Evolutionary conservation across 53 echinoderm and acorn worm species (phyloP), one percentile per base, ranked within the genome.

Genomic region (Astropecten irregularis): DNA sequence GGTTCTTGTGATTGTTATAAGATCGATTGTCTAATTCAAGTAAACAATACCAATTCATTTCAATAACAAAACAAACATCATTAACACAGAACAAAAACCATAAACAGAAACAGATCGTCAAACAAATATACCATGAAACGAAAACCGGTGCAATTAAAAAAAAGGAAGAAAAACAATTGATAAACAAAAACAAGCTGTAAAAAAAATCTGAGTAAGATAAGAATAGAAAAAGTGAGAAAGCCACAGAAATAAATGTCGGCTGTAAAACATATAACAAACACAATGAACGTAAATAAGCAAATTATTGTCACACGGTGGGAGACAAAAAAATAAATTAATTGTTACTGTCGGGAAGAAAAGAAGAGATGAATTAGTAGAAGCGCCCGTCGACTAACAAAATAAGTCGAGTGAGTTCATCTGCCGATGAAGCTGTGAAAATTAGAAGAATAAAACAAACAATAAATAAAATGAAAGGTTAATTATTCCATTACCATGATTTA

Each of bases 281-380:
- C 28, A 42, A 20, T 2, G 30, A 62, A 42, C 30, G 42, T 44
- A 60, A 57, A 77, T 9, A 79, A 79, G 22, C 46, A 60, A 79
- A 60, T 60, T 79, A 47, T 79, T 6, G 13, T 16, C 1, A 4
- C 21, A 42, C 44, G 27, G 56, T 39, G 44, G 20, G 61, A 47
- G 44, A 26, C 7, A 47, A 39, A 36, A 26, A 40, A 46, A 38
- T n/a, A 74, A 79, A 76, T 60, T n/a, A 79, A 61, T 62, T 32
- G 61, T 79, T 62, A 79, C 79, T 61, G 33, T 60, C 61, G 6
- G 60, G 79, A 79, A 44, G 25, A n/a, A 79, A 79, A 79, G 77
- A 77, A 77, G 79, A 42, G 44, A 60, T 62, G 79, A 59, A 19
- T 79, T 79, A 79, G 63, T 60, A 79, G 40, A 60, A 47, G 62